Base-by-base conservation (phyloP, 2,113 vertebrate species). In the Rhadina sibilatrix region DNA sequence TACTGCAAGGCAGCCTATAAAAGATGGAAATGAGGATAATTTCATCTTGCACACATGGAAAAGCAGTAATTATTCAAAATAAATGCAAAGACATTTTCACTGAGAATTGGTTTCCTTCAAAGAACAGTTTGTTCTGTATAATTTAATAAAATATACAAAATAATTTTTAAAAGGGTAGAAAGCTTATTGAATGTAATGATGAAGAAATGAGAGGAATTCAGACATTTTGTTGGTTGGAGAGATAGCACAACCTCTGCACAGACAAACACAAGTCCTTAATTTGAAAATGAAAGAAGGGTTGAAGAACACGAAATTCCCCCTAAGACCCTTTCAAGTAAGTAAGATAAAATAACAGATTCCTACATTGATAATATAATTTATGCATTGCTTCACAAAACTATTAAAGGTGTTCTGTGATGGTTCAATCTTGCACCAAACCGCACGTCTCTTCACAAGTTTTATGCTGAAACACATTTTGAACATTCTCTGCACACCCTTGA, bases 21-120 rank as follows among this genome's bases (percentile, higher is more conserved):
- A 0, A 2, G 47, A 47, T 16, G 16, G n/a, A 96, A 93, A 93
- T 17, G 14, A 71, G 35, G 20, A 91, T 47, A 31, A 40, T 68
- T 88, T 88, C 21, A 68, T 52, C 54, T 37, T 35, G 31, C 53
- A n/a, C 17, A 49, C 40, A 44, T 0, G 0, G 44, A 88, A 54
- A 33, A 71, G 52, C 33, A 71, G 37, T 50, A 84, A 82, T 70
- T 78, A 47, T 54, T 66, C 68, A 66, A 61, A 89, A 93, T 81
- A 84, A 94, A 87, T 87, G 77, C 50, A 83, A 60, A 91, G 54
- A 52, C 54, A 61, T 83, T 93, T 91, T 89, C 60, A 46, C 85
- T 44, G 38, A 74, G 46, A 59, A 94, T 47, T 10, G 12, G 30
- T 80, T 80, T 89, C 66, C 44, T 83, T 72, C 30, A 82, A 61